Evolutionary conservation across 1,140 invertebrate species (phyloP).

Genomic region (Rhagoletis pomonella): DNA sequence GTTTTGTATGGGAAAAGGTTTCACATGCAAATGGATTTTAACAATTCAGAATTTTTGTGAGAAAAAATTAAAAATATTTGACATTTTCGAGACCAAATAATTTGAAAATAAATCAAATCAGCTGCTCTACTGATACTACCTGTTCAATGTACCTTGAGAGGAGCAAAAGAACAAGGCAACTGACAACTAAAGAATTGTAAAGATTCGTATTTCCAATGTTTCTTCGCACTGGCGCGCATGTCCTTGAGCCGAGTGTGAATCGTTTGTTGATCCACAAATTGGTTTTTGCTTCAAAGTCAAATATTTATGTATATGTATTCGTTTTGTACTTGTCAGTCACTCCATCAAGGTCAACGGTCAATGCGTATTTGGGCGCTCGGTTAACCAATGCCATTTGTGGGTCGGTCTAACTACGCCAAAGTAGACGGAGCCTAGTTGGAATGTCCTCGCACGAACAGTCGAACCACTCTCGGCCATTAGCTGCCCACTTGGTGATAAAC

Average conservation of each 20-base stretch:
- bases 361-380: constrained; percentile 27
- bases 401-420: not conserved
- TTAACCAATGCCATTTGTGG: constrained; percentile 46
- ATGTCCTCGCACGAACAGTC: not conserved
- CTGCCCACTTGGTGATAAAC: constrained; percentile 33
- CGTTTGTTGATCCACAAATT: constrained; percentile 36
- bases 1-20: too few species aligned
- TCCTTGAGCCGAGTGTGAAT: constrained; percentile 38
- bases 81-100: too few species aligned
- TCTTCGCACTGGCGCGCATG: not conserved
- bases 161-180: not conserved
- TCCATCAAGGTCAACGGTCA: constrained; percentile 29
- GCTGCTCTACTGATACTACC: too few species aligned
- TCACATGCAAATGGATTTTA: too few species aligned
- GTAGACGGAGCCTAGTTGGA: not conserved
- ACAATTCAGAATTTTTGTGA: too few species aligned
- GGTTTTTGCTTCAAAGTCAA: not conserved
- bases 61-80: too few species aligned
- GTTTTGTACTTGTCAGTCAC: not conserved
- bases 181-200: not conserved
- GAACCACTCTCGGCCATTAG: not conserved
- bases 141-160: too few species aligned
- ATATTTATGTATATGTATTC: too few species aligned
- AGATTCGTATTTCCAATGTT: not conserved
- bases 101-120: too few species aligned